Percentiles rank a stretch among this genome's conserved stretches.
These are phyloP conservation scores for Pteromalus puparum DNA, from an alignment of 1,140 invertebrate genomes.

Conservation along the genomic window DNA sequence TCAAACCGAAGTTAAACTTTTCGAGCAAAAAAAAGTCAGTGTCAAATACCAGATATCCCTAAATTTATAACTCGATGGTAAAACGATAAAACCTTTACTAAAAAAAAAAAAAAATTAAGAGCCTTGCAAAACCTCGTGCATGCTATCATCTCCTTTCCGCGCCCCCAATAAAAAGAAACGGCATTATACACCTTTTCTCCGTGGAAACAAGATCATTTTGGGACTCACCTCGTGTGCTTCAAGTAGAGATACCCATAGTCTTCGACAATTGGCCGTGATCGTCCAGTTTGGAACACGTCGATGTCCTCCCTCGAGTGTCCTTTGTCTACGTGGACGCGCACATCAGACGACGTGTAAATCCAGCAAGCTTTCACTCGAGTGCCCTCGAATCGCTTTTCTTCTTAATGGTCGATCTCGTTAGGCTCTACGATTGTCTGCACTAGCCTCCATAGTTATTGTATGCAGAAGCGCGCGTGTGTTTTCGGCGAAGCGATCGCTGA, in stretches of 20 bases:
- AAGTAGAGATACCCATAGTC: too few relatives aligned
- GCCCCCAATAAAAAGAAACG: background rate
- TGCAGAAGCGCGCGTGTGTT: background rate
- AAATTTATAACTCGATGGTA: too few relatives aligned
- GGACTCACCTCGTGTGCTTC: background rate
- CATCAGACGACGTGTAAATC: background rate
- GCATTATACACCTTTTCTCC: background rate
- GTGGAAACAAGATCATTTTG: background rate
- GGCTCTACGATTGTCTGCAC: background rate
- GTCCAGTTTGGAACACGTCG: background rate
- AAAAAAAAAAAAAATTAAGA: too few relatives aligned
- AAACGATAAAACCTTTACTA: too few relatives aligned
- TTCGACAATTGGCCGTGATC: background rate
- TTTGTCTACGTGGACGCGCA: background rate
- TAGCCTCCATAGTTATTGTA: background rate
- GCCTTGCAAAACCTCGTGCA: background rate
- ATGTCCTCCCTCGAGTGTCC: background rate
- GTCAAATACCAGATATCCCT: too few relatives aligned
- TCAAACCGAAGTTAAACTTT: too few relatives aligned
- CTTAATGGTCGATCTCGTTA: constrained; percentile 23
- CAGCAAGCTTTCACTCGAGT: background rate
- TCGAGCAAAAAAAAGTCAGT: too few relatives aligned
- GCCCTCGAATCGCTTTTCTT: background rate
- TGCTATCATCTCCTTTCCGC: background rate
- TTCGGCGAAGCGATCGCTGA: background rate